Percentiles rank a stretch among this genome's conserved stretches.
These are phyloP conservation scores for Phyllotis vaccarum DNA, from an alignment of 2,797 vertebrate genomes.

Conservation along the genomic window DNA sequence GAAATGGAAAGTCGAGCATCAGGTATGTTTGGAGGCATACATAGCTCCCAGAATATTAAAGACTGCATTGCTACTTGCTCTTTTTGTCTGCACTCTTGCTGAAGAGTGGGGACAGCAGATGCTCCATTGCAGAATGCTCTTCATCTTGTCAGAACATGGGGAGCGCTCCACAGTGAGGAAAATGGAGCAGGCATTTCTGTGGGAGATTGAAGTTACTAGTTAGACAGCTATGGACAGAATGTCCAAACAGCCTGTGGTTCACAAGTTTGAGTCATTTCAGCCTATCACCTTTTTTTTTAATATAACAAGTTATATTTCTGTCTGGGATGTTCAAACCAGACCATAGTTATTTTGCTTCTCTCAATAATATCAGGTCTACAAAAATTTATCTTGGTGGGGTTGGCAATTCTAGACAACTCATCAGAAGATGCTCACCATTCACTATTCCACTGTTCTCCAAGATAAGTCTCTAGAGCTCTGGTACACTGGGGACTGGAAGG, in stretches of 20 bases:
- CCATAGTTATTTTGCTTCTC: neutral
- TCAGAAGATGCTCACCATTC: neutral
- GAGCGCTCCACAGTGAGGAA: neutral
- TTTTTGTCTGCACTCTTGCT: neutral
- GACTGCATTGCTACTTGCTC: neutral
- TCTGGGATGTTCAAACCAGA: neutral
- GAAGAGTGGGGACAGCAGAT: neutral
- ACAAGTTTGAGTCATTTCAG: neutral
- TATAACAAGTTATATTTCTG: neutral
- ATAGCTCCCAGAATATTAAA: constrained; percentile 48
- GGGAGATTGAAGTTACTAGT: neutral
- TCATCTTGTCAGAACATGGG: neutral
- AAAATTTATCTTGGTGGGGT: neutral
- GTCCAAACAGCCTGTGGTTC: neutral
- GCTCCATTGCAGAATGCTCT: neutral
- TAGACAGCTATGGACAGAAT: neutral
- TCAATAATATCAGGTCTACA: neutral
- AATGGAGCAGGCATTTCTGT: neutral
- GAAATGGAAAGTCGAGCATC: constrained; percentile 28
- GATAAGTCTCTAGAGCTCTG: neutral
- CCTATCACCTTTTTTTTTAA: neutral
- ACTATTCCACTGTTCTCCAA: neutral
- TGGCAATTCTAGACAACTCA: neutral
- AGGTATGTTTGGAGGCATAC: neutral
- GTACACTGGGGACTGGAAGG: fast-evolving